Evolutionary conservation across 2,797 vertebrate species (phyloP).

Genomic region (Bradypus variegatus): DNA sequence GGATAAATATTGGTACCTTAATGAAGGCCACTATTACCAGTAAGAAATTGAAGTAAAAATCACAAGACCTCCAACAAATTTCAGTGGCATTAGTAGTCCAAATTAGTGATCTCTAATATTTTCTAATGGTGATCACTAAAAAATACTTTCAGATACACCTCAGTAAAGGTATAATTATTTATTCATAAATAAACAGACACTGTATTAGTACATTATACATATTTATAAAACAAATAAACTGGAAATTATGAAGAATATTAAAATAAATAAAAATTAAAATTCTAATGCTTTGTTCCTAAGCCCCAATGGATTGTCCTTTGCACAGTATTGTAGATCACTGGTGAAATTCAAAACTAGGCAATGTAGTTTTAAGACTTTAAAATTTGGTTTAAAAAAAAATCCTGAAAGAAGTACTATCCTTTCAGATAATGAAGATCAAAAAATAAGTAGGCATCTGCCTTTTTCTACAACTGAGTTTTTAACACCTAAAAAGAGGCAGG

Average conservation of each 20-base stretch:
- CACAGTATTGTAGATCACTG: not conserved
- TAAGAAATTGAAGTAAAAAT: slow-evolving; percentile 15
- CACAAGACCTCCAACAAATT: not conserved
- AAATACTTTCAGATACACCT: not conserved
- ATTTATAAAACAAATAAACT: not conserved
- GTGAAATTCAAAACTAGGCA: slow-evolving; percentile 14
- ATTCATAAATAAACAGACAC: not conserved
- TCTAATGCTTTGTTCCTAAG: not conserved
- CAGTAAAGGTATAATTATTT: not conserved
- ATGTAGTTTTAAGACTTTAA: not conserved
- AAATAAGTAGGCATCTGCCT: not conserved
- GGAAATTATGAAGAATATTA: not conserved
- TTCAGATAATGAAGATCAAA: not conserved
- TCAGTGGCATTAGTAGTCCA: not conserved
- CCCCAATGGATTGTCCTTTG: no score
- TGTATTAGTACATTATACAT: not conserved
- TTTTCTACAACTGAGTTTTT: not conserved
- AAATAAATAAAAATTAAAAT: not conserved
- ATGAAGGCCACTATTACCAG: not conserved
- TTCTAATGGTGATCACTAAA: not conserved
- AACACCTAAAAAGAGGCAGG: not conserved
- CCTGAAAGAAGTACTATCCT: not conserved
- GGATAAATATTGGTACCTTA: not conserved
- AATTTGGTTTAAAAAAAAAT: not conserved
- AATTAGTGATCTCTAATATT: not conserved